Evolutionary conservation across 2,888 invertebrate species (phyloP), one percentile per base, ranked within the genome.

Genomic region (Andrena fulva): DNA sequence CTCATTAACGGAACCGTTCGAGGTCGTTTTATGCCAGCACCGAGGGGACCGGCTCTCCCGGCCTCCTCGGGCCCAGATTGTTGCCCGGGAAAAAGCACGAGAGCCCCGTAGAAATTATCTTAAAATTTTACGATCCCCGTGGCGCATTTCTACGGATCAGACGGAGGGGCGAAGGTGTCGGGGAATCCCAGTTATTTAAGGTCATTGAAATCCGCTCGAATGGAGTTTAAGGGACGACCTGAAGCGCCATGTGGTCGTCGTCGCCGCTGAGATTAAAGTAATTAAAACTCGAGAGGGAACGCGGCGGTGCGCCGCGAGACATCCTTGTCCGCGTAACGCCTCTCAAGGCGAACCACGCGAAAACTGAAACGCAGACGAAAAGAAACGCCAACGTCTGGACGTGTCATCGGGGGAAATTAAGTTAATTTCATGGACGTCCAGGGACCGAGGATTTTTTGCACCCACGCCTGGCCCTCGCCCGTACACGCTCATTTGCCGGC

Each of bases 351-450:
- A 84, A 81, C 86, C 60, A 59, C 85, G 64, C 75, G 88, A 85
- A 88, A 88, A 87, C 80, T 82, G 85, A 86, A 85, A 87, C 86
- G 80, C 79, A 29, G 62, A 27, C 59, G 50, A n/a, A 50, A 73
- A 70, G 64, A 80, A 76, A 63, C 48, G 69, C 35, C 29, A 50
- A 72, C 64, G 74, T 63, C 73, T 60, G 66, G 75, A 79, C 87
- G 82, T 75, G 87, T 87, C 86, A 87, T 87, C 86, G 80, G 70
- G 54, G 82, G 69, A 85, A 88, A 88, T 88, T 83, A 82, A 88
- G 80, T 85, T 88, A 85, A 88, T 88, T 88, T 86, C 79, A 82
- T 76, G 79, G 60, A 66, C 76, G 56, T 62, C n/a, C 29, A 48
- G 68, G 73, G 71, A 31, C 75, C 70, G 62, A 31, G n/a, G 62